Base-by-base conservation (phyloP, 2,888 invertebrate genomes). In the Nomada goodeniana region DNA sequence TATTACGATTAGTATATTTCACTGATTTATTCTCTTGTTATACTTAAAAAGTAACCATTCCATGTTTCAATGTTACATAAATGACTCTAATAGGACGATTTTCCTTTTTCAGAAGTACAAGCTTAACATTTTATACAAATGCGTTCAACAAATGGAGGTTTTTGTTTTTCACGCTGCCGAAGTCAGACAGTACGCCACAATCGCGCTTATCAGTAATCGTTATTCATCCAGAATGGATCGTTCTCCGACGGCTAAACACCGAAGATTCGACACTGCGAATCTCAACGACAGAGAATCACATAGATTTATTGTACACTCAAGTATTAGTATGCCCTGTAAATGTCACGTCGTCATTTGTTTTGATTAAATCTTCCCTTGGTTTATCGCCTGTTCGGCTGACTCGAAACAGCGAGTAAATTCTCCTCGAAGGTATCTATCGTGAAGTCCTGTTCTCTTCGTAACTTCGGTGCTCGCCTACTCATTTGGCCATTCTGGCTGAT, bases 391-490 rank as follows among this genome's bases (percentile, higher is more conserved):
- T 55, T 65, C n/a, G 70, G 69, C 0, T 70, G 53, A n/a, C 18
- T 76, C 29, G 81, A 44, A 0, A 85, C 84, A 0, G 91, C 73
- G 5, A 86, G 77, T 0, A 92, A 79, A 59, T 92, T 92, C 65
- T 92, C 92, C 15, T 92, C 92, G 74, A 91, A 92, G 0, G 91
- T 92, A 44, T 92, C 92, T 2, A 87, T 84, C 1, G 92, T 92
- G 44, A 92, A 92, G 63, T 92, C 92, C 65, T 89, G 89, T 9
- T 92, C 92, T 10, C 89, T 91, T 42, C 52, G 11, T 0, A 52
- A 23, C 11, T 79, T 86, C 10, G 76, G 59, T 11, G 52, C 3
- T 15, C 20, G 13, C 60, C 64, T 76, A 15, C 13, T 50, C 1
- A 18, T 26, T 18, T 36, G 50, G n/a, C 29, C 47, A 7, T 53